A percentile compares a stretch with the other conserved stretches of the same genome.
These are phyloP conservation scores for Nephotettix cincticeps DNA, from an alignment of 1,140 invertebrate species.

Conservation along the genomic window DNA sequence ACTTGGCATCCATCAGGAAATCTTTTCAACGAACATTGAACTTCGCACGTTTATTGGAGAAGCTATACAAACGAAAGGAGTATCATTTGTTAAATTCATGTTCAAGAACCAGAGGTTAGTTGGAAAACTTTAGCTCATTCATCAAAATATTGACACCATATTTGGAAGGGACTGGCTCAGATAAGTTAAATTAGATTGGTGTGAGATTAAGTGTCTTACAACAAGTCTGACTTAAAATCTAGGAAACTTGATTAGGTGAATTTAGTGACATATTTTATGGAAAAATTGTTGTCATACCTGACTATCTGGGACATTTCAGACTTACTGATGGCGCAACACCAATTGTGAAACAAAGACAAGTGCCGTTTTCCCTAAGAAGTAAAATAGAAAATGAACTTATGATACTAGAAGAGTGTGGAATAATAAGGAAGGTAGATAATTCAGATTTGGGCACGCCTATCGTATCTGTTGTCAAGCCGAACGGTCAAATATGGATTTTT, in stretches of 20 bases:
- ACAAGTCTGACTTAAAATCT: not conserved
- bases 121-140: slow-evolving; percentile 5
- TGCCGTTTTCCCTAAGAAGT: not conserved
- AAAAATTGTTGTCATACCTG: not conserved
- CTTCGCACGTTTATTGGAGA: not conserved
- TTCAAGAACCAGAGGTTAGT: slow-evolving; percentile 15
- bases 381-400: not conserved
- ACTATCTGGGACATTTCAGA: not conserved
- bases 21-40: not conserved
- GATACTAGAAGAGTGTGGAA: not conserved
- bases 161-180: not conserved
- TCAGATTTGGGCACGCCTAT: slow-evolving; percentile 45
- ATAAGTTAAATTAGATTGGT: not conserved
- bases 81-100: not conserved
- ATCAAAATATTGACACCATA: not conserved
- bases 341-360: not conserved
- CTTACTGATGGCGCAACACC: not conserved
- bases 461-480: slow-evolving; percentile 45
- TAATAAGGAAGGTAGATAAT: slow-evolving; percentile 41
- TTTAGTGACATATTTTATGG: not conserved
- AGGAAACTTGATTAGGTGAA: not conserved
- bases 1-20: not conserved
- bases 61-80: not conserved
- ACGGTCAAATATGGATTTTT: slow-evolving; percentile 42
- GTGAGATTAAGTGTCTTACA: not conserved